Percentiles rank a stretch among this genome's conserved stretches.
Conservation (phyloP, 2,113 vertebrate species). For the Fregata magnificens region DNA sequence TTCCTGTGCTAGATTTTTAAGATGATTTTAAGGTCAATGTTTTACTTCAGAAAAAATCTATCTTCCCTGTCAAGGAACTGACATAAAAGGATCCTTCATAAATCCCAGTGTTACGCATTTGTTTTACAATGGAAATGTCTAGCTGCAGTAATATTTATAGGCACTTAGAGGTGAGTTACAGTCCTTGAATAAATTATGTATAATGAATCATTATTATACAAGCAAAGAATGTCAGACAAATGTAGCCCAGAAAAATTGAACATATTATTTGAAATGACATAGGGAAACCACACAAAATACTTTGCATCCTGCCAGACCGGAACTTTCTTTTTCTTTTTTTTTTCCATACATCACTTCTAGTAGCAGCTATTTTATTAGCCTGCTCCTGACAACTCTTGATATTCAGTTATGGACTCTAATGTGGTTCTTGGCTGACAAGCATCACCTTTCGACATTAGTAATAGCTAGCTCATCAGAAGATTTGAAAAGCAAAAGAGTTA, state of each 20-base stretch:
- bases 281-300: not conserved
- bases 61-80: not conserved
- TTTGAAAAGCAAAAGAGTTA: not conserved
- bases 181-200: conserved; percentile 41
- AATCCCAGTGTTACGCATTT: not conserved
- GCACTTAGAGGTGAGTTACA: conserved; percentile 31
- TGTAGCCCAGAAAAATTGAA: conserved; percentile 29
- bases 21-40: not conserved
- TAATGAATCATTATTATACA: conserved; percentile 48
- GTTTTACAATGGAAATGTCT: conserved; percentile 53
- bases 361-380: conserved; percentile 29
- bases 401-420: conserved; percentile 34
- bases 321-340: not conserved
- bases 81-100: conserved; percentile 2
- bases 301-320: not conserved
- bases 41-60: not conserved
- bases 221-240: conserved; percentile 9
- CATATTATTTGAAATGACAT: not conserved
- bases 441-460: not conserved
- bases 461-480: not conserved
- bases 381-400: conserved; percentile 34
- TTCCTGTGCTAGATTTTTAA: not conserved
- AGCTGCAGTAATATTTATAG: conserved; percentile 44
- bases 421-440: conserved; percentile 34
- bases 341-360: not conserved